These are phyloP conservation scores for Sarcoramphus papa DNA, from an alignment of 2,797 vertebrate genomes.

Conservation along the genomic window DNA sequence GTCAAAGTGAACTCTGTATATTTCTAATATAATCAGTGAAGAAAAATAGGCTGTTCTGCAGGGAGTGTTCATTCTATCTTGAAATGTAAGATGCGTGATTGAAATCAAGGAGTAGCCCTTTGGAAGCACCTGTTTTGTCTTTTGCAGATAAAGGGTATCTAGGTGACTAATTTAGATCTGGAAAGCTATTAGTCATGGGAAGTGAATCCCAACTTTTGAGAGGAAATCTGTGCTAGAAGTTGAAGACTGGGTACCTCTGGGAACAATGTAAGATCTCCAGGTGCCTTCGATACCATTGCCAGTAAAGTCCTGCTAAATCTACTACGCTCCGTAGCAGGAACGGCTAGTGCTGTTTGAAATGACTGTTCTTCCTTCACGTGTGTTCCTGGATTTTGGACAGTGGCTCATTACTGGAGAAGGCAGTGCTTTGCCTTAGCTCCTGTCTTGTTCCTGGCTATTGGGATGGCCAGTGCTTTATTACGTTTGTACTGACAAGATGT, in stretches of 20 bases:
- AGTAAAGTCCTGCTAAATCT: not conserved
- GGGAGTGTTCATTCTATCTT: not conserved
- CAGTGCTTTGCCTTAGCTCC: not conserved
- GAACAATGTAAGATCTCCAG: not conserved
- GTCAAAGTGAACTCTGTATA: not conserved
- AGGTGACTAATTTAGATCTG: not conserved
- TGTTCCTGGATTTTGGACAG: not conserved
- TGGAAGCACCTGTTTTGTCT: not conserved
- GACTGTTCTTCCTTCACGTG: not conserved
- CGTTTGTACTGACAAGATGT: not conserved
- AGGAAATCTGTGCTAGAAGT: not conserved
- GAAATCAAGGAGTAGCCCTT: not conserved
- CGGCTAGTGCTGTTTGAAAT: not conserved
- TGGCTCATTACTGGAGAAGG: not conserved
- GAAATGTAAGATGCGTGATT: not conserved
- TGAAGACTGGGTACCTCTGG: not conserved
- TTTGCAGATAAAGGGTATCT: not conserved
- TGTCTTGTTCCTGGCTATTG: not conserved
- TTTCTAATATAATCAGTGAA: not conserved
- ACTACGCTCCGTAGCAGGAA: fast-evolving
- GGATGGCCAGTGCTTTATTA: not conserved
- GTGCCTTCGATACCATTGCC: not conserved
- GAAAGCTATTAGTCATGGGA: not conserved
- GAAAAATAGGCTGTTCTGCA: not conserved
- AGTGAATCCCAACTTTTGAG: not conserved